Base-by-base conservation (phyloP, 2,113 vertebrate genomes). In the Protobothrops flavoviridis region DNA sequence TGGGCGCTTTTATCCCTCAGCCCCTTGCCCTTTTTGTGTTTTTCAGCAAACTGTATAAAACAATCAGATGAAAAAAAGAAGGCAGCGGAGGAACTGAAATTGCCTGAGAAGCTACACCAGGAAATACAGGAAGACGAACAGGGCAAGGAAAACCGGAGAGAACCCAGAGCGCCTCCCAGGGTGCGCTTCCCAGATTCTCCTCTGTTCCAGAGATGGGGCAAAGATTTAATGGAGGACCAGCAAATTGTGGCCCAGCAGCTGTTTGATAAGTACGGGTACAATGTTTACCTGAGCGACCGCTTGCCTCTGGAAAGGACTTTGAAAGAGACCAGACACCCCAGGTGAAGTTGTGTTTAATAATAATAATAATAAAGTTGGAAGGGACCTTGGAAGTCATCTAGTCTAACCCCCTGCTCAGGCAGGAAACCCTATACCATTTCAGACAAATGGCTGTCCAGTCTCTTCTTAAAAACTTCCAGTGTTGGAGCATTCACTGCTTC, bases 221-320 rank as follows among this genome's bases (percentile, higher is more conserved):
- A 87, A 50, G 89, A 50, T n/a, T 95, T 96, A 39, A 92, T 86
- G 2, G 95, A 96, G 69, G 92, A 92, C 13, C 69, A 97, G 20
- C 95, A 97, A 94, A 91, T 55, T 48, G 9, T 43, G 89, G 96
- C 95, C 2, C 53, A 96, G 94, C 86, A 95, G 7, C 93, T 97
- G 55, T 97, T 96, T 39, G 12, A 26, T 53, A 95, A 50, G 57
- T 97, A 96, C 43, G 94, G 95, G 1, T 96, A 96, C 95, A 97
- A 96, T 0, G 94, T 90, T 50, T 96, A 96, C 50, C 94, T 97
- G 24, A 94, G 97, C 56, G 59, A 97, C 55, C 93, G 3, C 10
- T 29, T 96, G 7, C 94, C 96, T 43, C 85, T 95, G 43, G 90
- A 96, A 26, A 53, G 87, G 39, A 88, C 89, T 85, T 43, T 97